These are phyloP conservation scores for Alouatta palliata DNA, from an alignment of 2,113 vertebrate genomes.

Conservation along the genomic window DNA sequence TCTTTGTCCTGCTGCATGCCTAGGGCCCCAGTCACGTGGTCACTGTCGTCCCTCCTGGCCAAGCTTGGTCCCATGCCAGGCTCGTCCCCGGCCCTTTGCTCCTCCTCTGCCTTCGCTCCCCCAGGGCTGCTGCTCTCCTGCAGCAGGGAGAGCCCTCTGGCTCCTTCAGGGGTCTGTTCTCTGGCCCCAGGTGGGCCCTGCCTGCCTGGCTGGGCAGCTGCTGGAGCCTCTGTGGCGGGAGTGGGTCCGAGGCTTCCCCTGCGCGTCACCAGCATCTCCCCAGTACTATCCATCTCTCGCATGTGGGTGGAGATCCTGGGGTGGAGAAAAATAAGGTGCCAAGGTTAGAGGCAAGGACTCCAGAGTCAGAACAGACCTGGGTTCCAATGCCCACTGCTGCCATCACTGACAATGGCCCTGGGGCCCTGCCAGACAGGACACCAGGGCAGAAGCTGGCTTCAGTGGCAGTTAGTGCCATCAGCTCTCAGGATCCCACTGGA, in stretches of 20 bases:
- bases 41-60: conserved; percentile 18
- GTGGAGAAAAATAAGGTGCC: conserved; percentile 43
- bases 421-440: neutral
- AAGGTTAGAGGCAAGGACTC: neutral
- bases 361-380: neutral
- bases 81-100: conserved; percentile 21
- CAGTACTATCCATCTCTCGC: conserved; percentile 69
- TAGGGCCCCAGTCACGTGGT: neutral
- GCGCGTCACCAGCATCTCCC: conserved; percentile 42
- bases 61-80: accelerated
- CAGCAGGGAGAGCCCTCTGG: neutral
- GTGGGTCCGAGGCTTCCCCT: conserved; percentile 40
- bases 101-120: conserved; percentile 57
- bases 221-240: neutral
- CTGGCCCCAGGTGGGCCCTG: conserved; percentile 56
- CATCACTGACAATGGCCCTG: neutral
- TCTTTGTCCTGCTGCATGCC: conserved; percentile 48
- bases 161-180: conserved; percentile 10
- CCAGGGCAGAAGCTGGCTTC: neutral
- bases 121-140: neutral
- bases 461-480: accelerated
- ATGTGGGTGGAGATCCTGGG: conserved; percentile 77
- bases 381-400: neutral
- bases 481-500: neutral
- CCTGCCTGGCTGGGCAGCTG: neutral